phyloP scores from a whole-genome alignment of 92 coral and sea anemone species.

The Ricordea florida region DNA sequence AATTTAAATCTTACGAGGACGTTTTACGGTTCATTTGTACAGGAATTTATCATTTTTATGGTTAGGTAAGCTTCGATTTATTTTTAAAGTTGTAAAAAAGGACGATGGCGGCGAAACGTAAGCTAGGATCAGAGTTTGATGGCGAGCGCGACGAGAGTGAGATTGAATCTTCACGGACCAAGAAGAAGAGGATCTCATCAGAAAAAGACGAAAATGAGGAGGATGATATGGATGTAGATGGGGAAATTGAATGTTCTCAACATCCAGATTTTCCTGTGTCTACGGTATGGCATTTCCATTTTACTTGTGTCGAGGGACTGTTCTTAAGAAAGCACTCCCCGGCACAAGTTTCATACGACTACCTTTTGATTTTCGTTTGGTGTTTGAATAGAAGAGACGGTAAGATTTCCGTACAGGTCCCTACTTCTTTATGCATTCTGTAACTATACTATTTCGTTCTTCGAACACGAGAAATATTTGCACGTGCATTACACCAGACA shows the following conservation, averaged over 20 bases:
- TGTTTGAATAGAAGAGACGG: neutral
- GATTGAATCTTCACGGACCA: slow-evolving; percentile 23
- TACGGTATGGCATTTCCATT: slow-evolving; percentile 10
- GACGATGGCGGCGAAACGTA: slow-evolving; percentile 31
- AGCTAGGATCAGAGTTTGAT: slow-evolving; percentile 31
- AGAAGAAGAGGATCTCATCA: slow-evolving; percentile 45
- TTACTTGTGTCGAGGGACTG: neutral
- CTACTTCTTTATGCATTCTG: no score
- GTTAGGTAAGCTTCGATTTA: no score
- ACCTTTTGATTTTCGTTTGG: neutral
- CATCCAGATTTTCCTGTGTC: slow-evolving; percentile 24
- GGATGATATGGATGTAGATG: slow-evolving; percentile 31
- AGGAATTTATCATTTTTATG: no score
- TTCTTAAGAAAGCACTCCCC: neutral
- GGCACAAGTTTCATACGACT: neutral
- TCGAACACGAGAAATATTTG: no score
- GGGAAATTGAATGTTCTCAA: slow-evolving; percentile 55
- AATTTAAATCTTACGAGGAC: no score
- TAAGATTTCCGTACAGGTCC: no score
- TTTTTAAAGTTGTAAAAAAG: neutral
- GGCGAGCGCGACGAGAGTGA: slow-evolving; percentile 23
- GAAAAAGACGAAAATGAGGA: neutral
- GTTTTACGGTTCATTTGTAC: no score
- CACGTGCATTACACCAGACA: no score
- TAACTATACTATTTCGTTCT: no score